A percentile compares a stretch with the other conserved stretches of the same genome.
Evolutionary conservation across 2,113 vertebrate genomes (phyloP).

Genomic region (Hippotragus niger): DNA sequence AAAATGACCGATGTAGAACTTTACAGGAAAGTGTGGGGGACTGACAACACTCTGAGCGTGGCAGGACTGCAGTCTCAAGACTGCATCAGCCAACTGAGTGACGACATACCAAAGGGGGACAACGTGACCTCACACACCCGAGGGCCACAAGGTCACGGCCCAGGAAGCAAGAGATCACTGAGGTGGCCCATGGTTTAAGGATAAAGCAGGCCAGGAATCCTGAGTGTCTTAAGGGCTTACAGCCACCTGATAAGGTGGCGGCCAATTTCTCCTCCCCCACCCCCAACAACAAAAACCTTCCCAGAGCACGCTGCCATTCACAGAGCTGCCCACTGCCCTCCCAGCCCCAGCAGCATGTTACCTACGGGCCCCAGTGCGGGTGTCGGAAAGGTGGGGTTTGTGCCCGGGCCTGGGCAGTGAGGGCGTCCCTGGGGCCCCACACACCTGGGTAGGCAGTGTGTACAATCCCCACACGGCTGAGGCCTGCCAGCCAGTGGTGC

Average conservation of each 20-base stretch:
- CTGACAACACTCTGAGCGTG: background rate
- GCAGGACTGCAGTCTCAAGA: background rate
- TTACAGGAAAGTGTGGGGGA: background rate
- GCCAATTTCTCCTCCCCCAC: background rate
- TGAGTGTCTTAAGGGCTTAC: background rate
- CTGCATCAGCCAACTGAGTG: background rate
- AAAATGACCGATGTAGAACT: background rate
- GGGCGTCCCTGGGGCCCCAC: background rate
- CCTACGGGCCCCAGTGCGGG: background rate
- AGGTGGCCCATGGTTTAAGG: background rate
- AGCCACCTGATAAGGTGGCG: background rate
- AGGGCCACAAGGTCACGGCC: too few species aligned
- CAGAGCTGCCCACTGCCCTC: background rate
- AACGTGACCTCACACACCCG: background rate
- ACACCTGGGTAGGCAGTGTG: accelerated
- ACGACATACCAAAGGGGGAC: too few species aligned
- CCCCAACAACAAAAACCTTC: background rate
- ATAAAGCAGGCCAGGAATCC: background rate
- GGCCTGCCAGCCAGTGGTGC: background rate
- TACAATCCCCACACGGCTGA: too few species aligned
- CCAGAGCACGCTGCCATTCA: background rate
- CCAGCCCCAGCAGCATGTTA: background rate
- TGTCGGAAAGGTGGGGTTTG: background rate
- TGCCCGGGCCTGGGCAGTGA: background rate
- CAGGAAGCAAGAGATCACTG: background rate